Percentiles rank a stretch among this genome's conserved stretches.
Conservation (phyloP, 2,113 vertebrate genomes). For the Thermophis baileyi region DNA sequence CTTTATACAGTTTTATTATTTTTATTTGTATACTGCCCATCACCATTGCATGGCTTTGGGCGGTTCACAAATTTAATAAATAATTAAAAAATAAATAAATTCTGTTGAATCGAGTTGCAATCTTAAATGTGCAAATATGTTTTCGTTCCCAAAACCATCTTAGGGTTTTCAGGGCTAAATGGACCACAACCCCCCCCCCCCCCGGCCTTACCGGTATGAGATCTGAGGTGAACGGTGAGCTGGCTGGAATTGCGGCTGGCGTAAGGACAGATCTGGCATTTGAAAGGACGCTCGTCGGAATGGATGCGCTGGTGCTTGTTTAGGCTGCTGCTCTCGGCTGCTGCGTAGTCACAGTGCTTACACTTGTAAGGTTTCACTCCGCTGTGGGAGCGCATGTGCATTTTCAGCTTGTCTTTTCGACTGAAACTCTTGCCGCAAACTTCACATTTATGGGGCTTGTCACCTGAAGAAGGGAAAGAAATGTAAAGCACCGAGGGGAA, state of each 20-base stretch:
- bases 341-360: slow-evolving; percentile 87
- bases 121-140: neutral
- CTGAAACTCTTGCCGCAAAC: slow-evolving; percentile 93
- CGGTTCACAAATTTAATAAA: neutral
- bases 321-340: slow-evolving; percentile 94
- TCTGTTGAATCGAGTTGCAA: neutral
- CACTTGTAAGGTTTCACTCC: slow-evolving; percentile 97
- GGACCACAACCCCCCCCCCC: neutral
- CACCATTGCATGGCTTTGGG: neutral
- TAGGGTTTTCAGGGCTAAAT: neutral
- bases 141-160: neutral
- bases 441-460: slow-evolving; percentile 94
- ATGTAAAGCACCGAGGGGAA: neutral
- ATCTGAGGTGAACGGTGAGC: slow-evolving; percentile 93
- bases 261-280: slow-evolving; percentile 96
- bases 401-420: slow-evolving; percentile 93
- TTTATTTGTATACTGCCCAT: neutral
- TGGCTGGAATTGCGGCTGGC: slow-evolving; percentile 97
- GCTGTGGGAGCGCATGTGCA: slow-evolving; percentile 91
- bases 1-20: neutral
- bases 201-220: slow-evolving; percentile 77
- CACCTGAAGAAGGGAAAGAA: slow-evolving; percentile 69
- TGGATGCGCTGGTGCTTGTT: slow-evolving; percentile 96
- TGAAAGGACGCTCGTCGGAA: slow-evolving; percentile 91
- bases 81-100: neutral